These are phyloP conservation scores for Paedocypris micromegethes DNA, from an alignment of 2,797 vertebrate genomes.

Conservation along the genomic window DNA sequence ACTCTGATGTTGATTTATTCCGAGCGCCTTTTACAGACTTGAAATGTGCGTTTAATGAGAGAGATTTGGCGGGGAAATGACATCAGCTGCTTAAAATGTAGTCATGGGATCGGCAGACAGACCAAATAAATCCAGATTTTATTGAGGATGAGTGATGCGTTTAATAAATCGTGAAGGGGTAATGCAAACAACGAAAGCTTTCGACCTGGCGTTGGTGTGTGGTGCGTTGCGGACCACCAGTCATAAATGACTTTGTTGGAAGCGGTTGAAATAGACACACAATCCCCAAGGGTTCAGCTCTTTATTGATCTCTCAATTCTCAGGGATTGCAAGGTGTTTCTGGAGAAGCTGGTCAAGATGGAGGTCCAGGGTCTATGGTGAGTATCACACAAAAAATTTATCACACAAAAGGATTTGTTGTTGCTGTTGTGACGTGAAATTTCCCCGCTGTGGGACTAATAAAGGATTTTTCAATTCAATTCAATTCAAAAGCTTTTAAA, in stretches of 20 bases:
- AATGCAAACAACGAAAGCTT: slow-evolving; percentile 26
- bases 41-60: slow-evolving; percentile 7
- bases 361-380: slow-evolving; percentile 71
- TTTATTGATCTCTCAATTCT: slow-evolving; percentile 12
- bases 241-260: slow-evolving; percentile 17
- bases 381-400: slow-evolving; percentile 41
- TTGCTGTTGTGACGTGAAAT: no score
- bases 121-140: slow-evolving; percentile 48
- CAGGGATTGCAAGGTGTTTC: slow-evolving; percentile 73
- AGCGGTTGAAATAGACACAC: slow-evolving; percentile 7
- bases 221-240: slow-evolving; percentile 22
- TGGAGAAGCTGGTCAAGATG: slow-evolving; percentile 66
- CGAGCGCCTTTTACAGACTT: slow-evolving; percentile 7
- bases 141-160: slow-evolving; percentile 28
- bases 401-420: no score
- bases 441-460: no score
- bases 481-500: no score
- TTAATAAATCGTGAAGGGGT: slow-evolving; percentile 45
- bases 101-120: slow-evolving; percentile 19
- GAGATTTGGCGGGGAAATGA: background rate
- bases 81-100: background rate
- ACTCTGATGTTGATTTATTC: background rate
- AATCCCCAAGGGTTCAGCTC: background rate
- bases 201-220: slow-evolving; percentile 14
- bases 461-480: no score